Percentiles rank a stretch among this genome's conserved stretches.
These are phyloP conservation scores for Osmerus eperlanus DNA, from an alignment of 2,113 vertebrate species.

Conservation along the genomic window DNA sequence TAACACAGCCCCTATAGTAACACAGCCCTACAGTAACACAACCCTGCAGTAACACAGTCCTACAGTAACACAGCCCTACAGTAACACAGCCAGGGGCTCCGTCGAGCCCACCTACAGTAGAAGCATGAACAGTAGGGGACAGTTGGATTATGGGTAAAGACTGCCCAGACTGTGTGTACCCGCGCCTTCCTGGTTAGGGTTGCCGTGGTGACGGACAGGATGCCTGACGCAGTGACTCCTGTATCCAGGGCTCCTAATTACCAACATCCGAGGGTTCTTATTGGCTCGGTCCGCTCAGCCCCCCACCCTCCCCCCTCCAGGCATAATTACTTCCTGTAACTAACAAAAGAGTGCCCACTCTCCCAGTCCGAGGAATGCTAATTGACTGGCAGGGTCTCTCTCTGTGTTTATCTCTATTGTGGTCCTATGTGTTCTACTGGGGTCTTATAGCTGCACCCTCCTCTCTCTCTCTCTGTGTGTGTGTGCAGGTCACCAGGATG, in stretches of 20 bases:
- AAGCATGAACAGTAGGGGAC: too few relatives aligned
- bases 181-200: constrained; percentile 75
- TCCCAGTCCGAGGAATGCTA: constrained; percentile 23
- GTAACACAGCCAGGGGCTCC: neutral
- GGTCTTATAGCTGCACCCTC: constrained; percentile 12
- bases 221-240: constrained; percentile 76
- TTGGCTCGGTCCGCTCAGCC: constrained; percentile 22
- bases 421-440: neutral
- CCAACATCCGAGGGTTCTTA: constrained; percentile 31
- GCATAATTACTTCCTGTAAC: constrained; percentile 36
- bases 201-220: constrained; percentile 76
- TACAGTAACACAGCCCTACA: neutral
- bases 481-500: constrained; percentile 88
- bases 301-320: constrained; percentile 30
- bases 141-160: too few relatives aligned
- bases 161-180: constrained; percentile 47
- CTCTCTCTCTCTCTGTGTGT: constrained; percentile 70
- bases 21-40: too few relatives aligned
- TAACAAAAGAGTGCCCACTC: constrained; percentile 36
- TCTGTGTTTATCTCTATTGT: neutral
- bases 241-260: constrained; percentile 83
- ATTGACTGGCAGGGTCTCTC: too few relatives aligned
- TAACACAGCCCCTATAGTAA: too few relatives aligned
- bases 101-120: constrained; percentile 27
- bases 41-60: too few relatives aligned